Base-by-base conservation (phyloP, 2,888 invertebrate genomes). In the Chrysolina oricalcia region DNA sequence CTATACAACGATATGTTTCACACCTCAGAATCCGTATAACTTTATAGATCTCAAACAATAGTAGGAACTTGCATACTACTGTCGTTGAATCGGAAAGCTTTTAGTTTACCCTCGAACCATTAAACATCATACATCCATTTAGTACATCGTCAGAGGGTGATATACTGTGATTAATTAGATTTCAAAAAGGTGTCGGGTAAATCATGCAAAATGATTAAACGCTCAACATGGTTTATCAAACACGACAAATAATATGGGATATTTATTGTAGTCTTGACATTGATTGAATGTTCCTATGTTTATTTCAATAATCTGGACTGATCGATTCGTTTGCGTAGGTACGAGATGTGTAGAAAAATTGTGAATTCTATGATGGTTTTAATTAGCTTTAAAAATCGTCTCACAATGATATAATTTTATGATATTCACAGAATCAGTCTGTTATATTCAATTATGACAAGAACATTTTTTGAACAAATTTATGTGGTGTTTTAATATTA, bases 141-240 rank as follows among this genome's bases (percentile, higher is more conserved):
- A 46, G 43, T 43, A 43, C 43, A 4, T 43, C 46, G n/a, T 46
- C 46, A 8, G n/a, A 46, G 46, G 46, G 46, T 46, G 46, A 46
- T 46, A 46, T 46, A 46, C 15, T 46, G n/a, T 46, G 46, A 46
- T 46, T 46, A n/a, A 46, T 46, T 15, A 15, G 46, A 46, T 46
- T 46, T 15, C 46, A 13, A 46, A 46, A 46, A 46, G n/a, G 46
- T 46, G 46, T 46, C 46, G 46, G 46, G 46, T 46, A n/a, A n/a
- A 46, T 35, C 35, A 35, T 35, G 35, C 35, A 35, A 35, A 35
- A 15, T 46, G 46, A 46, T 46, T 46, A 46, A 46, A 46, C 46
- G 46, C 46, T 46, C 46, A 46, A 46, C 46, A 15, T 46, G 15
- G 46, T 46, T 46, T 46, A 46, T 46, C 46, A 46, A n/a, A 46